These are phyloP conservation scores for Stenoptilia bipunctidactyla DNA, from an alignment of 2,888 invertebrate species.

Conservation along the genomic window DNA sequence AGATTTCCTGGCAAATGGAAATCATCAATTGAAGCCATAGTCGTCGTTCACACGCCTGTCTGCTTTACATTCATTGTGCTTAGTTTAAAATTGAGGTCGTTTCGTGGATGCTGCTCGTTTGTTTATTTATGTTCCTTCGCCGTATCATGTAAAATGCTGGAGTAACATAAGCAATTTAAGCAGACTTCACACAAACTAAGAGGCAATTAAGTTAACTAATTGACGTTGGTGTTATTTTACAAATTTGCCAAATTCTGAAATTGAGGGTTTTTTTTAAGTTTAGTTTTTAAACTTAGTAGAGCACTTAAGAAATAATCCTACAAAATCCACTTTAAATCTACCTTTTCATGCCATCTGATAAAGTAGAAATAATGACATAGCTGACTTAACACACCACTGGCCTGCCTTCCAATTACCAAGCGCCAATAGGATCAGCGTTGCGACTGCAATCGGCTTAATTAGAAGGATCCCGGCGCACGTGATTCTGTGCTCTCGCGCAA, in stretches of 20 bases:
- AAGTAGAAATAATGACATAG: too few relatives aligned
- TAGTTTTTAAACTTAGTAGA: too few relatives aligned
- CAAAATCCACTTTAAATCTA: too few relatives aligned
- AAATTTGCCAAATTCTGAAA: too few relatives aligned
- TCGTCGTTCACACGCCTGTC: conserved; percentile 32
- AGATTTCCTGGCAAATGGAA: conserved; percentile 36
- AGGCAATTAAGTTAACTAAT: too few relatives aligned
- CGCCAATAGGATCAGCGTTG: conserved; percentile 22
- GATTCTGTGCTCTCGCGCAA: conserved; percentile 26
- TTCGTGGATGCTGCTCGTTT: conserved; percentile 25
- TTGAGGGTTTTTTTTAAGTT: too few relatives aligned
- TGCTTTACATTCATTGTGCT: conserved; percentile 22
- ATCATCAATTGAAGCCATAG: conserved; percentile 37
- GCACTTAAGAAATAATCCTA: too few relatives aligned
- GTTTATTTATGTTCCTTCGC: conserved; percentile 33
- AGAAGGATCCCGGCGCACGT: conserved; percentile 35
- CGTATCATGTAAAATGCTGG: too few relatives aligned
- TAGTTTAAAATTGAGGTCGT: conserved; percentile 36
- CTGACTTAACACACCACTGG: conserved; percentile 9
- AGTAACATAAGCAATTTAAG: too few relatives aligned
- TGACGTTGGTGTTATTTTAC: too few relatives aligned
- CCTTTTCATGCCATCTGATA: too few relatives aligned
- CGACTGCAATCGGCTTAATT: conserved; percentile 42
- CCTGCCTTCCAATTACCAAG: conserved; percentile 40
- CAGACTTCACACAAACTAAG: too few relatives aligned